Conservation (phyloP, 2,888 invertebrate species). For the Nemotelus pantherinus region DNA sequence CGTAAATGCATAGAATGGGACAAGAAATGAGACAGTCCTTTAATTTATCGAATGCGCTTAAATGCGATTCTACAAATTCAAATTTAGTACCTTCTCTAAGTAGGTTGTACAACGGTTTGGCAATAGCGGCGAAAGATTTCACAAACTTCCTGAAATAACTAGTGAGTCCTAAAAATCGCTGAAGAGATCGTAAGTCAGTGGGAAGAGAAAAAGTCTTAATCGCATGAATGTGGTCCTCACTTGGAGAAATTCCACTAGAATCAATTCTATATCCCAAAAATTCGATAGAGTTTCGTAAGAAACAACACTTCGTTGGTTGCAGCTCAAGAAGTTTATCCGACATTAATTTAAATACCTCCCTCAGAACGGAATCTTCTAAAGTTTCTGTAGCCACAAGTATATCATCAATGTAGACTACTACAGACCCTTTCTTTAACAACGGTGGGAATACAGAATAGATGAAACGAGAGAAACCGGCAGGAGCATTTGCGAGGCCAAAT, state of each 20-base stretch:
- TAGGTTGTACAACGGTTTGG: constrained; percentile 7
- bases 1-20: constrained; percentile 55
- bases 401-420: constrained; percentile 53
- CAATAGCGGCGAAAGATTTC: constrained; percentile 41
- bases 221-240: too few relatives aligned
- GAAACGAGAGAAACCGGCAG: constrained; percentile 51
- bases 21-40: constrained; percentile 13
- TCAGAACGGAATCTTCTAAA: constrained; percentile 48
- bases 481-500: constrained; percentile 50
- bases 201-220: too few relatives aligned
- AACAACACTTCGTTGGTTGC: constrained; percentile 38
- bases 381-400: constrained; percentile 49
- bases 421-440: constrained; percentile 42
- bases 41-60: constrained; percentile 11
- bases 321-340: constrained; percentile 37
- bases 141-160: too few relatives aligned
- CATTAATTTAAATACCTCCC: constrained; percentile 48
- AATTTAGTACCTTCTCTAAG: background rate
- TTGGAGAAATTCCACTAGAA: too few relatives aligned
- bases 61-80: constrained; percentile 1
- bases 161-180: too few relatives aligned
- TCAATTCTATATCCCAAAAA: too few relatives aligned
- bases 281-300: too few relatives aligned
- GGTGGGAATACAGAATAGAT: constrained; percentile 49
- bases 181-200: too few relatives aligned